Percentiles rank a stretch among this genome's conserved stretches.
These are phyloP conservation scores for Achroia grisella DNA, from an alignment of 1,140 invertebrate genomes.

Conservation along the genomic window DNA sequence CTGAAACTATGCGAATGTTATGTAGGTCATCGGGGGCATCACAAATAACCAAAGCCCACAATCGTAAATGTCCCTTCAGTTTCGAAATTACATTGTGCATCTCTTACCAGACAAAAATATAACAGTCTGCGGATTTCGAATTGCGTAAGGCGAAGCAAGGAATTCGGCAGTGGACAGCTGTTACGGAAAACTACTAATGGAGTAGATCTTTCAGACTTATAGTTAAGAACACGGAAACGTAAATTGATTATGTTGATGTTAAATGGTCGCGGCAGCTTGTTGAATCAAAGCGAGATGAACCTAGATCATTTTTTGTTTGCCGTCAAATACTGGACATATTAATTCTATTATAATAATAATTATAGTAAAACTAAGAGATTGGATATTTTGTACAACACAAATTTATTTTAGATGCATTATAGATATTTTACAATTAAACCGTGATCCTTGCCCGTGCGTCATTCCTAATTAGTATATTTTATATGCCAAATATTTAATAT, in stretches of 20 bases:
- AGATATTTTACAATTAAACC: no score
- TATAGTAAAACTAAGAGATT: no score
- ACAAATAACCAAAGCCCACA: slow-evolving; percentile 27
- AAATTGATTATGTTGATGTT: slow-evolving; percentile 2
- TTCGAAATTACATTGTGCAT: slow-evolving; percentile 38
- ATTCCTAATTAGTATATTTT: no score
- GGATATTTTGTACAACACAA: no score
- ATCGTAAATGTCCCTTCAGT: slow-evolving; percentile 50
- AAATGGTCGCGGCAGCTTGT: neutral
- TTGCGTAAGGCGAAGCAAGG: slow-evolving; percentile 8
- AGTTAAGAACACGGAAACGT: slow-evolving; percentile 13
- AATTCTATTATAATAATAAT: no score
- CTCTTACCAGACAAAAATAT: slow-evolving; percentile 29
- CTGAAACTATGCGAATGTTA: slow-evolving; percentile 46
- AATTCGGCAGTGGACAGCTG: slow-evolving; percentile 10
- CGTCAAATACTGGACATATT: no score
- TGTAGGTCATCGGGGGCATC: slow-evolving; percentile 41
- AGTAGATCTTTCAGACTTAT: slow-evolving; percentile 8
- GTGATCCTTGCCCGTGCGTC: no score
- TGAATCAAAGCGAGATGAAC: no score
- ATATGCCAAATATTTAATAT: no score
- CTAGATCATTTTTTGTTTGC: no score
- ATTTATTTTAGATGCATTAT: no score
- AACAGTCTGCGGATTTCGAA: slow-evolving; percentile 16
- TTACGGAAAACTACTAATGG: slow-evolving; percentile 8